Base-by-base conservation (phyloP, 2,888 invertebrate genomes). In the Andrena minutula region DNA sequence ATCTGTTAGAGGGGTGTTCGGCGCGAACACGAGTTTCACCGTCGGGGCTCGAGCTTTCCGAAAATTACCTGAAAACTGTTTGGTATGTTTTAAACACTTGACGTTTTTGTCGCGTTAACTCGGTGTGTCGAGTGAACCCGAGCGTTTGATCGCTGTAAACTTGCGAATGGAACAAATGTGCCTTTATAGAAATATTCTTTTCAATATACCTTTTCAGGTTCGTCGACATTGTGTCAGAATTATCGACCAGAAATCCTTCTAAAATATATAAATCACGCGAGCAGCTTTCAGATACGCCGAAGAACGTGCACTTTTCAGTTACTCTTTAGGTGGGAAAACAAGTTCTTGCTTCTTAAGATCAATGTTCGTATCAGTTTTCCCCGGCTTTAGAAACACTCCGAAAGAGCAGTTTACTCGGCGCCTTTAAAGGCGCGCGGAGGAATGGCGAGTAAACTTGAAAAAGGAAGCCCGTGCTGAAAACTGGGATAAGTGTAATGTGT, bases 381-480 rank as follows among this genome's bases (percentile, higher is more conserved):
- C 1, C 30, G 16, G 23, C 66, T 68, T 74, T 60, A 20, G 61
- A 28, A 65, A 65, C 26, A 65, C 65, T 47, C 28, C 65, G 47
- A 47, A 47, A 49, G 47, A 66, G n/a, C 58, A n/a, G 74, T 68
- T 74, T 74, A 74, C 16, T 58, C 47, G 8, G 47, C 30, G 71
- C 51, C 51, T 74, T 74, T 49, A 66, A 32, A 58, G 66, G 47
- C 74, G 74, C 56, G 30, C 47, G 23, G 7, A 32, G 61, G 32
- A 72, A 72, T 26, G 47, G 58, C 58, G 32, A 47, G 58, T 16
- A 58, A 68, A 74, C 32, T 68, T 30, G 58, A 68, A 32, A 49
- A 74, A 74, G 66, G 30, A 47, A 51, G n/a, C 56, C 28, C 23
- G 23, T 16, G 61, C 8, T 28, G 76, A 49, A 72, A 72, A 65